phyloP scores from a whole-genome alignment of 2,113 vertebrate species.

The Raja brachyura region DNA sequence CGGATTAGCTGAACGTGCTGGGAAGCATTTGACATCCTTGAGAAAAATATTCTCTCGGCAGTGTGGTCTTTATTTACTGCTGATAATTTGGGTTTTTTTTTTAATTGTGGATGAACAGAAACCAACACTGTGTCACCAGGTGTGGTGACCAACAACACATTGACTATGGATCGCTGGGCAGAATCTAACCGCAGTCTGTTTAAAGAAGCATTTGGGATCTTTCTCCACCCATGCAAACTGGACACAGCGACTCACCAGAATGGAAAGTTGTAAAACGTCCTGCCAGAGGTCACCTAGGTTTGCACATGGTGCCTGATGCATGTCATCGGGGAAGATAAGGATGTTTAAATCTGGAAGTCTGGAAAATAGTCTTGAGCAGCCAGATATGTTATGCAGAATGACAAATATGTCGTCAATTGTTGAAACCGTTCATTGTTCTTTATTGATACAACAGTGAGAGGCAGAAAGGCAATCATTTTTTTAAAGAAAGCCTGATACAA shows the following conservation, averaged over 20 bases:
- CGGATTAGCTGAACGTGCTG: not conserved
- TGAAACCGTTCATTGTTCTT: not conserved
- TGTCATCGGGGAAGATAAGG: not conserved
- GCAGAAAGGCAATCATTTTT: not conserved
- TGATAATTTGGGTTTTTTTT: not conserved
- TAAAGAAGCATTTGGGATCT: not conserved
- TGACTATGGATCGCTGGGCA: not conserved
- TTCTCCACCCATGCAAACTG: not conserved
- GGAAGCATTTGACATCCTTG: not conserved
- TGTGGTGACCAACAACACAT: not conserved
- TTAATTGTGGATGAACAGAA: not conserved
- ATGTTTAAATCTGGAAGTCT: not conserved
- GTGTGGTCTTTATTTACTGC: not conserved
- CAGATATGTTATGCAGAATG: not conserved
- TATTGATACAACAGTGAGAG: not conserved
- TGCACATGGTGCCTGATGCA: not conserved
- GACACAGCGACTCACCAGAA: not conserved
- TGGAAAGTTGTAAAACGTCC: not conserved
- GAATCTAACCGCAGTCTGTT: not conserved
- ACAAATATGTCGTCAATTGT: not conserved
- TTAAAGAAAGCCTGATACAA: too few relatives aligned
- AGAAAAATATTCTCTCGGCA: not conserved
- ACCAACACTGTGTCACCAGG: not conserved
- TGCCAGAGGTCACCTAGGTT: not conserved
- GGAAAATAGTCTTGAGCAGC: not conserved